phyloP scores from a whole-genome alignment of 2,888 invertebrate genomes.

The Papilio protenor region DNA sequence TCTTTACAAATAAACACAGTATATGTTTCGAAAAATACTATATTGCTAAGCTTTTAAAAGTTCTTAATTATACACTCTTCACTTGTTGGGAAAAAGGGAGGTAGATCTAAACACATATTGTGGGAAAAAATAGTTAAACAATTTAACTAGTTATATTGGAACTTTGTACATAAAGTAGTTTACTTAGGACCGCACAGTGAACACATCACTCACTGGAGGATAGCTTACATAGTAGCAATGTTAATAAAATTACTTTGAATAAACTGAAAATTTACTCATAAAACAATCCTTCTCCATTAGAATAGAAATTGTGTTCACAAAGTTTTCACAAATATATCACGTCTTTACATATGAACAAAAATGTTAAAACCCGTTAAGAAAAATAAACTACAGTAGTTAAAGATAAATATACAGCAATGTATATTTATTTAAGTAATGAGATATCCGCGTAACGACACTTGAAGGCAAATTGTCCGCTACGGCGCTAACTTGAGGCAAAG shows the following conservation, averaged over 20 bases:
- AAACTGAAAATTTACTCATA: too few species aligned
- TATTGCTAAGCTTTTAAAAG: too few species aligned
- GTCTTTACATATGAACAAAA: not conserved
- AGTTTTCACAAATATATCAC: not conserved
- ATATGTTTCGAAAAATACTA: not conserved
- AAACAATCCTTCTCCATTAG: too few species aligned
- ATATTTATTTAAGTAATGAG: conserved; percentile 9
- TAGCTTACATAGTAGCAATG: too few species aligned
- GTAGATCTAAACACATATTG: not conserved
- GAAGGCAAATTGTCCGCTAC: not conserved
- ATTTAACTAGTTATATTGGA: not conserved
- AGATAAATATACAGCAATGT: not conserved
- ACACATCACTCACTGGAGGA: conserved; percentile 8
- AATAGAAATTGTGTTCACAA: too few species aligned
- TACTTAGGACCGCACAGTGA: conserved; percentile 20
- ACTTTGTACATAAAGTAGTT: conserved; percentile 5
- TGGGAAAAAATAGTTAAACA: not conserved
- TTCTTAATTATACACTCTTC: not conserved
- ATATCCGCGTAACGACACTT: conserved; percentile 9
- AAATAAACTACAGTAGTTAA: not conserved
- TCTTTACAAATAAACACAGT: not conserved
- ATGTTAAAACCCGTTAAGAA: not conserved
- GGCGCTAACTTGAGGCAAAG: conserved; percentile 12
- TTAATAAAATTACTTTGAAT: too few species aligned
- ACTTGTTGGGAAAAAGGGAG: not conserved